Base-by-base conservation (phyloP, 2,888 invertebrate genomes). In the Craniophora ligustri region DNA sequence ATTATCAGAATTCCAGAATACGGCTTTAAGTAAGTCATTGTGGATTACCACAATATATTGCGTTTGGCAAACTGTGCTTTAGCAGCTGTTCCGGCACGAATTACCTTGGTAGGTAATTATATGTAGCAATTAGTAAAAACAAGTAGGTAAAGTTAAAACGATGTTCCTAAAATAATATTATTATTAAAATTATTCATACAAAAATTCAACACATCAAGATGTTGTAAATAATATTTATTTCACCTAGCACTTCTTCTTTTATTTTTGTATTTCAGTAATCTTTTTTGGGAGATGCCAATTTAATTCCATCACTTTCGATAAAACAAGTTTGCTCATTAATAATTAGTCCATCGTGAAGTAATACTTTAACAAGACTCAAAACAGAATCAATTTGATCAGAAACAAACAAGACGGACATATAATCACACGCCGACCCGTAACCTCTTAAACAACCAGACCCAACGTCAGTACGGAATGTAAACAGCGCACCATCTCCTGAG, bases 381-480 rank as follows among this genome's bases (percentile, higher is more conserved):
- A 51, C 60, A 51, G 83, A 89, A 87, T 89, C 89, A 87, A 89
- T 89, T 86, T 85, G 77, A 81, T 78, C 77, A 81, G 81, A 80
- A 75, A 80, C 86, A 86, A 89, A 88, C 88, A 85, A 88, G 87
- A 85, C 73, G 75, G 85, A 77, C 86, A 76, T 86, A 83, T 92
- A 92, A 92, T 92, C 91, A 89, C 85, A 84, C 78, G 67, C 72
- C 79, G 83, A 91, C 91, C 92, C 87, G 49, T 86, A 82, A 89
- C 88, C 92, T 84, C 75, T 82, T 89, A 88, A 91, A 91, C 86
- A 86, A 87, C 85, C 86, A 80, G 65, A 81, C 84, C 83, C 67
- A 84, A 86, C 90, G 85, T 89, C 89, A 82, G 72, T 73, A 75
- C 76, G 90, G 92, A 92, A 92, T 92, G 92, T 92, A 93, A 93